Evolutionary conservation across 64 coral and sea anemone species (phyloP), one percentile per base, ranked within the genome.

Genomic region (Montipora sp.): DNA sequence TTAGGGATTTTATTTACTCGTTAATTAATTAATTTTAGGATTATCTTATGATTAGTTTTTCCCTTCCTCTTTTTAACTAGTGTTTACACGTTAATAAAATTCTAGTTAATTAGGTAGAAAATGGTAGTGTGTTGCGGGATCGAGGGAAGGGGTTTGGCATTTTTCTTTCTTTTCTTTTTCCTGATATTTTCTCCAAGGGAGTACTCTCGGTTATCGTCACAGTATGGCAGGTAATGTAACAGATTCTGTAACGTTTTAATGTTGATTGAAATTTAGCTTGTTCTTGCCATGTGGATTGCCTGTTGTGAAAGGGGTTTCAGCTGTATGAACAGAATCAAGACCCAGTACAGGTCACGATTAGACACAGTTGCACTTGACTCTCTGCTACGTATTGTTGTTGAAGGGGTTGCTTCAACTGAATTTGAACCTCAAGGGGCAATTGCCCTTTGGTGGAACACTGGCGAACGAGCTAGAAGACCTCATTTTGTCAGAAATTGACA

Each of bases 261-360:
- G 83, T 87, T 87, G 66, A 73, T 73, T 47, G 83, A 88, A 76
- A 75, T 88, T 88, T 76, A 77, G 71, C 70, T 88, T 51, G 72
- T 76, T 22, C 69, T 88, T 57, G 71, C 86, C 19, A 51, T 88
- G 72, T 75, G 70, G 5, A 87, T 18, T 48, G 78, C 78, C 0
- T 88, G 85, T 46, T 88, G 85, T 88, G 85, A 88, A 75, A 74
- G 50, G 85, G 85, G 85, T 19, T 88, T 88, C 73, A 77, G 71
- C 48, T 77, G 71, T 77, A 88, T 88, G 87, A 53, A 75, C 19
- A 8, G 47, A 77, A 88, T 88, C 48, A 88, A 88, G 14, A 58
- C 87, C 71, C 71, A 88, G 47, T 88, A 77, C 47, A 88, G 86
- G 50, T 77, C 86, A 76, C 24, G 87, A 75, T 51, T 88, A 88